These are phyloP conservation scores for Leptinotarsa rubiginosa DNA, from an alignment of 2,888 invertebrate genomes.

Conservation along the genomic window DNA sequence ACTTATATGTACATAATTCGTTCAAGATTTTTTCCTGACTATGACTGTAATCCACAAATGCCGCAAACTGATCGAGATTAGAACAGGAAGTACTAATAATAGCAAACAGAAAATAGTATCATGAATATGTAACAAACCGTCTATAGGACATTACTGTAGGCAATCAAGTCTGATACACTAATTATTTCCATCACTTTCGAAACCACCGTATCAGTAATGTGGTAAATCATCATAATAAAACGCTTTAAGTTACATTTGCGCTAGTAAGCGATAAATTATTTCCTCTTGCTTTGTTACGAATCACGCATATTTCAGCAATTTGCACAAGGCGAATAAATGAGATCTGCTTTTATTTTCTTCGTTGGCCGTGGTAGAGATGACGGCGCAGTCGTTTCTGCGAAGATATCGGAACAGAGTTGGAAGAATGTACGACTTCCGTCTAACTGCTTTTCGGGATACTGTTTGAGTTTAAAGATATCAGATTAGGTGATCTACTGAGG, in stretches of 20 bases:
- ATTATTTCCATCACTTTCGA: slow-evolving; percentile 19
- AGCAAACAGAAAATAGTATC: background rate
- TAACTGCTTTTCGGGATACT: slow-evolving; percentile 4
- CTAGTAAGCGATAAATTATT: slow-evolving; percentile 14
- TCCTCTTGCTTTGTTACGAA: slow-evolving; percentile 13
- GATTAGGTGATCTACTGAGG: background rate
- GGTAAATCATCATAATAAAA: slow-evolving; percentile 21
- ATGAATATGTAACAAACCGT: slow-evolving; percentile 13
- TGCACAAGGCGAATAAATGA: slow-evolving; percentile 1
- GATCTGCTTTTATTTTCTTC: slow-evolving; percentile 8
- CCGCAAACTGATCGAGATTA: background rate
- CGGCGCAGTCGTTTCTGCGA: background rate
- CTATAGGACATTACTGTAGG: slow-evolving; percentile 10
- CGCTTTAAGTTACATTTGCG: slow-evolving; percentile 11
- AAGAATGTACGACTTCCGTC: slow-evolving; percentile 7
- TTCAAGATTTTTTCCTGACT: too few relatives aligned
- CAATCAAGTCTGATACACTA: slow-evolving; percentile 13
- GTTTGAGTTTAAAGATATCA: slow-evolving; percentile 2
- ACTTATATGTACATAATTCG: too few relatives aligned
- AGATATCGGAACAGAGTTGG: slow-evolving; percentile 9
- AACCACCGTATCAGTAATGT: slow-evolving; percentile 11
- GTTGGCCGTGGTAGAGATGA: background rate
- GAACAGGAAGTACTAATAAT: slow-evolving; percentile 16
- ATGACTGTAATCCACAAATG: background rate
- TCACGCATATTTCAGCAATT: slow-evolving; percentile 17